A percentile compares a stretch with the other conserved stretches of the same genome.
phyloP scores from a whole-genome alignment of 2,113 vertebrate species.

The Sinocyclocheilus anshuiensis region DNA sequence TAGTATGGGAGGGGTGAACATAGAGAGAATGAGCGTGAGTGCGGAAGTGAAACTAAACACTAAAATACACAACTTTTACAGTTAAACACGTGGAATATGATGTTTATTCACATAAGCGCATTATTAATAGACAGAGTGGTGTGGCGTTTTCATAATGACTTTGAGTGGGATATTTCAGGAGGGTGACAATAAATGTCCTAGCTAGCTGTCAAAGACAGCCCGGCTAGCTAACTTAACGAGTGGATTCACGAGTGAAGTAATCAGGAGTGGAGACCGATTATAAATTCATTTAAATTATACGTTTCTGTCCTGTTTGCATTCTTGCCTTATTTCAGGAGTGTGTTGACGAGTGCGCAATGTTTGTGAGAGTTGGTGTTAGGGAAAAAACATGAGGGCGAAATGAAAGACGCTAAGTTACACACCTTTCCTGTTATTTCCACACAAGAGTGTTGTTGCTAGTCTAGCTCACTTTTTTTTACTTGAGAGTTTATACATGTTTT shows the following conservation, averaged over 20 bases:
- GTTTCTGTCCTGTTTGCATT: background rate
- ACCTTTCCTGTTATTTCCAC: background rate
- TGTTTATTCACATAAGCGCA: background rate
- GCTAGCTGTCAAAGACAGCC: background rate
- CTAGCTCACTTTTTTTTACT: background rate
- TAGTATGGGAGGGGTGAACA: slow-evolving; percentile 51
- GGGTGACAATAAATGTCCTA: background rate
- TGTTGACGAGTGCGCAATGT: background rate
- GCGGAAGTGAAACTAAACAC: slow-evolving; percentile 35
- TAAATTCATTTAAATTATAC: background rate
- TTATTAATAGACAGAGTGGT: background rate
- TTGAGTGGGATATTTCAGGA: slow-evolving; percentile 10
- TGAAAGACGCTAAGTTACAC: background rate
- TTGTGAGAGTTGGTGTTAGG: background rate
- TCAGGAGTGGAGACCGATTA: background rate
- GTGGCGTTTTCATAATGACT: background rate
- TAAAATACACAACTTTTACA: slow-evolving; percentile 22
- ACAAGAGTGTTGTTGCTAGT: background rate
- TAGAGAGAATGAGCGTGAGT: background rate
- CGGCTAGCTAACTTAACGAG: slow-evolving; percentile 27
- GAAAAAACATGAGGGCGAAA: background rate
- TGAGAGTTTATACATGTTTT: background rate
- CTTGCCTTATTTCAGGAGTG: background rate
- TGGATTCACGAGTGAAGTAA: background rate
- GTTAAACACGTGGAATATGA: background rate